phyloP scores from a whole-genome alignment of 1,140 invertebrate species.

The Ceratina japonica region DNA sequence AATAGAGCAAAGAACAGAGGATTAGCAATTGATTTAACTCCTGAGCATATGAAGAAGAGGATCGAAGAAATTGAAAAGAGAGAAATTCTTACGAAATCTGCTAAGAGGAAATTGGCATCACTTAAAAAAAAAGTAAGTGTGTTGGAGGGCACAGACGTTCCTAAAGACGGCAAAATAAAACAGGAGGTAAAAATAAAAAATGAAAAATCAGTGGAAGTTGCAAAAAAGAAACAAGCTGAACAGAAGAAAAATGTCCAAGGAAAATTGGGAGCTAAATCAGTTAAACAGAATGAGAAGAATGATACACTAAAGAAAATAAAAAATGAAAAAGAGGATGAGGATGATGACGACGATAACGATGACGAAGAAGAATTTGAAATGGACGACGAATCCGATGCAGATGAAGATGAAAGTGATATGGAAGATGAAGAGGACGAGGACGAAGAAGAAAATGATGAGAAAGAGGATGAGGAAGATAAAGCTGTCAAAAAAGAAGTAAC shows the following conservation, averaged over 20 bases:
- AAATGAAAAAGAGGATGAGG: constrained; percentile 51
- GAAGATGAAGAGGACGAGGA: constrained; percentile 57
- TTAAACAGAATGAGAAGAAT: constrained; percentile 54
- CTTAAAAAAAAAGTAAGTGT: constrained; percentile 58
- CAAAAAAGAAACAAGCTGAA: constrained; percentile 72
- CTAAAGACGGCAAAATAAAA: not conserved
- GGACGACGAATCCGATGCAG: constrained; percentile 11
- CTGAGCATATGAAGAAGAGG: constrained; percentile 58
- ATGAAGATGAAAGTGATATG: constrained; percentile 33
- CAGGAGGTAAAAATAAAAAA: not conserved
- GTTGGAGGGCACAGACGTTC: constrained; percentile 21
- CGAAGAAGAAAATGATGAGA: not conserved
- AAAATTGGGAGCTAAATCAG: not conserved
- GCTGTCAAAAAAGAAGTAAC: constrained; percentile 58
- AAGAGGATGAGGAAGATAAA: constrained; percentile 55
- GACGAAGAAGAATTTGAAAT: constrained; percentile 8
- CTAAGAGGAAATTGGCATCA: constrained; percentile 55
- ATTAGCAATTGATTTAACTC: not conserved
- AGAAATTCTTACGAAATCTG: constrained; percentile 58
- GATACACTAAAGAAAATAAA: constrained; percentile 76
- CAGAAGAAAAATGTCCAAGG: constrained; percentile 11
- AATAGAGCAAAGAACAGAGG: constrained; percentile 9
- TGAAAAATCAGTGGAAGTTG: not conserved
- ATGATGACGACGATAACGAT: constrained; percentile 36
- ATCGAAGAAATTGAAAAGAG: constrained; percentile 58